phyloP scores from a whole-genome alignment of 2,113 vertebrate genomes.

The Pterocles burchelli region DNA sequence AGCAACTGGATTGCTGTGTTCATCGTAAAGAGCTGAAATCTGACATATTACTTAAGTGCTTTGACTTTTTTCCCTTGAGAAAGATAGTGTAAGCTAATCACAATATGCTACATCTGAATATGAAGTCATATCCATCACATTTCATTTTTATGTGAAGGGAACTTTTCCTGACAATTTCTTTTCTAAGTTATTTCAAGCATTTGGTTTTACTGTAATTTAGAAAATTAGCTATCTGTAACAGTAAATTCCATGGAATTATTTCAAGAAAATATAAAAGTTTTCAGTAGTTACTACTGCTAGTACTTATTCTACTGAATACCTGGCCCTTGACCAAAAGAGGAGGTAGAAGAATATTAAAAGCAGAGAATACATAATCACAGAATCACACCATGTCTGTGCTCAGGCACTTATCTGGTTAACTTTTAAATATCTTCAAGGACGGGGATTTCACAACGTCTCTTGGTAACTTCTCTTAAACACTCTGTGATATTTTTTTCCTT shows the following conservation, averaged over 20 bases:
- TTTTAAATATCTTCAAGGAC: not conserved
- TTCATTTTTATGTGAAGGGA: slow-evolving; percentile 3
- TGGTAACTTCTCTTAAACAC: not conserved
- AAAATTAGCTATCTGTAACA: not conserved
- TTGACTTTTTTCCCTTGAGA: not conserved
- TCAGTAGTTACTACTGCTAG: not conserved
- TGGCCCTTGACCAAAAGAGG: not conserved
- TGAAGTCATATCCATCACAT: not conserved
- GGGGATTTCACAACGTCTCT: not conserved
- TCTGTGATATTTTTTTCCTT: not conserved
- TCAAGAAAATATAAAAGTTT: not conserved
- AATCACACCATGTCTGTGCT: not conserved
- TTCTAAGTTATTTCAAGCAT: not conserved
- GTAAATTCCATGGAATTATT: not conserved
- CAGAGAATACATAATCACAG: not conserved
- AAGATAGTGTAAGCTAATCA: not conserved
- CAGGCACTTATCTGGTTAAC: not conserved
- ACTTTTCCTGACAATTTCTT: not conserved
- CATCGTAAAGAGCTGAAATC: not conserved
- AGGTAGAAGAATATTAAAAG: not conserved
- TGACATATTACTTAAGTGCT: not conserved
- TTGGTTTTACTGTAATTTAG: not conserved
- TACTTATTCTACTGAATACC: not conserved
- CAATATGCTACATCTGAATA: not conserved
- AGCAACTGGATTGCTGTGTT: not conserved